Base-by-base conservation (phyloP, 2,113 vertebrate species). In the Tringa solitaria region DNA sequence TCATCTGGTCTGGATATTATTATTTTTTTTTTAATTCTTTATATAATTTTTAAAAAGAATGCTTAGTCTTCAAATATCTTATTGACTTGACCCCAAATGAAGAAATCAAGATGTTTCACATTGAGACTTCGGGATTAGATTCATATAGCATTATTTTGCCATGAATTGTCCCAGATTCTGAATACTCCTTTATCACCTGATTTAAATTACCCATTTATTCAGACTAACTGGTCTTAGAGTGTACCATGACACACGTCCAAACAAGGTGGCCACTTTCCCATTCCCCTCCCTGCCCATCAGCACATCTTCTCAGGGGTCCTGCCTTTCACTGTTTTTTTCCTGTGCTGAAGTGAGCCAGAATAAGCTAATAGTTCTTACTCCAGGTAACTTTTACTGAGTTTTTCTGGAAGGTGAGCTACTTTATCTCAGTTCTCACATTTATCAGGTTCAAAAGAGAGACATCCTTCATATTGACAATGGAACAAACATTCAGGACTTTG, bases 221-320 rank as follows among this genome's bases (percentile, higher is more conserved):
- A 7, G 18, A 21, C 12, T 24, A 32, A 24, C 0, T 0, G 20
- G 26, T 54, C 37, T 26, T 69, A 2, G 1, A 33, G 37, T 28
- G 17, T 54, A 35, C 19, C 5, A 2, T 10, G 79, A 60, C 28
- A 48, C 17, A 14, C 0, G 0, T 4, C 23, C 23, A 24, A 60
- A 37, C 0, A 1, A 28, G 7, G n/a, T 48, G 18, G 23, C 41
- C 9, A 2, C 60, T 22, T 43, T 39, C 43, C 33, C 33, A 3
- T 53, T 27, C 53, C 54, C 37, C 57, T 65, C 64, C 10, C n/a
- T 51, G 21, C 54, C 50, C 32, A 56, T 81, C 33, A 30, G 1
- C 30, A 46, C 2, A 2, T 20, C 26, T 87, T 60, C 43, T 78
- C 32, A 35, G 30, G 22, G 80, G 16, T 57, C 28, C 37, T 46